These are phyloP conservation scores for Hippasteria phrygiana DNA, from an alignment of 53 echinoderm and acorn worm genomes.

Conservation along the genomic window DNA sequence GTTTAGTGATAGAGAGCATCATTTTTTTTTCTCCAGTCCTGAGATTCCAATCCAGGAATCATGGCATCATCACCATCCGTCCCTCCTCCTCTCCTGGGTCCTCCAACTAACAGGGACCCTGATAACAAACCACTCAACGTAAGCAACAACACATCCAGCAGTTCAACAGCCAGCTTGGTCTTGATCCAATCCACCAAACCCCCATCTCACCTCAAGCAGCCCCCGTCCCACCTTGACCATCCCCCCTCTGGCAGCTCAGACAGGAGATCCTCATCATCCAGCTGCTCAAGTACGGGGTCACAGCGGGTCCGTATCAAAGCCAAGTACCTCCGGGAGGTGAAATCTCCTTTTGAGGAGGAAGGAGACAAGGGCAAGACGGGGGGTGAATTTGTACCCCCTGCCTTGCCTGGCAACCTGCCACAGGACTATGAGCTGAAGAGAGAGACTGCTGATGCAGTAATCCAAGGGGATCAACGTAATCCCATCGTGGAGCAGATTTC, in stretches of 20 bases:
- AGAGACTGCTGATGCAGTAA: conserved; percentile 48
- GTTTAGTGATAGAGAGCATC: no score
- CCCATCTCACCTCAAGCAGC: not conserved
- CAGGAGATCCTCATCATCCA: conserved; percentile 46
- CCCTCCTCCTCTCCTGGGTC: no score
- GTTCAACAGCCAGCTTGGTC: conserved; percentile 77
- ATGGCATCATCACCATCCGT: no score
- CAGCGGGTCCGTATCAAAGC: conserved; percentile 89
- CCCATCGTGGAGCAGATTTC: not conserved
- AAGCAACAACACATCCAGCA: conserved; percentile 30
- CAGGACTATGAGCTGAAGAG: conserved; percentile 63
- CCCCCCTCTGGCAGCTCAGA: conserved; percentile 1
- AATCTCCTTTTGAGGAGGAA: conserved; percentile 81
- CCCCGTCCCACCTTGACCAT: not conserved
- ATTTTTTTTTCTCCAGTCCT: no score
- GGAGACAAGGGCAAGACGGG: not conserved
- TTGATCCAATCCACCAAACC: conserved; percentile 70
- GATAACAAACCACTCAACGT: conserved; percentile 5
- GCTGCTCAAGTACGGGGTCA: conserved; percentile 74
- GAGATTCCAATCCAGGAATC: no score
- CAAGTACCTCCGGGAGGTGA: conserved; percentile 84
- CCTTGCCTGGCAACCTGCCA: conserved; percentile 80
- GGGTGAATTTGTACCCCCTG: conserved; percentile 75
- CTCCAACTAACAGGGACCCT: no score
- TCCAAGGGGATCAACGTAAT: not conserved